Evolutionary conservation across 1,140 invertebrate genomes (phyloP), one percentile per base, ranked within the genome.

Genomic region (Drosophila sechellia): DNA sequence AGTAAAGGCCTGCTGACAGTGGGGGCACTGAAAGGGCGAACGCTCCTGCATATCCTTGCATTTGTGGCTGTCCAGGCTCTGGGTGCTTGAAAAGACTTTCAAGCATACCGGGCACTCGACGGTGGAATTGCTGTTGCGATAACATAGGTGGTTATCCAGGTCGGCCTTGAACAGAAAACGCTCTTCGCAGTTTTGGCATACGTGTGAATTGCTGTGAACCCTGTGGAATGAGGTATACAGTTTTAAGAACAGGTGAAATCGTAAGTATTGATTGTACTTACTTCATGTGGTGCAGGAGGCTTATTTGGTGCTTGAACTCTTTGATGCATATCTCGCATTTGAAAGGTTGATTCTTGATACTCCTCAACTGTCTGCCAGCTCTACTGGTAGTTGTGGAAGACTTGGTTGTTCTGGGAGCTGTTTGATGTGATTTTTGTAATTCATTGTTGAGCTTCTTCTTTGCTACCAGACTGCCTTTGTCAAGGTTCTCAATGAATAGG

Each of bases 251-350:
- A 34, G 11, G 13, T 20, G 0, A 27, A 8, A 10, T 3, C 11
- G 0, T 1, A 6, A 5, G 1, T 12, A n/a, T 3, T 12, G 12
- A 5, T 5, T 31, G 0, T 27, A 4, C 34, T 46, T 37, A 55
- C 65, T 54, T 66, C 40, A 65, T 65, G 10, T 69, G 31, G 5
- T 69, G 48, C 22, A 43, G n/a, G 0, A 65, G 60, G 3, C 31
- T 65, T n/a, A n/a, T 15, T 37, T 45, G 39, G 22, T 17, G 48
- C 40, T 22, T n/a, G 0, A 66, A 49, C 13, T 39, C 31, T 22
- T 66, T 64, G 20, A 11, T n/a, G 20, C 60, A 64, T 22, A 64
- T 20, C 2, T 64, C 60, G 13, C 60, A 64, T 17, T 64, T 66
- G 13, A 22, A 13, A 12, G 46, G 17, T 13, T 11, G 2, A 1